Percentiles rank a stretch among this genome's conserved stretches.
phyloP scores from a whole-genome alignment of 2,888 invertebrate genomes.

The Mesorhabditis belari region DNA sequence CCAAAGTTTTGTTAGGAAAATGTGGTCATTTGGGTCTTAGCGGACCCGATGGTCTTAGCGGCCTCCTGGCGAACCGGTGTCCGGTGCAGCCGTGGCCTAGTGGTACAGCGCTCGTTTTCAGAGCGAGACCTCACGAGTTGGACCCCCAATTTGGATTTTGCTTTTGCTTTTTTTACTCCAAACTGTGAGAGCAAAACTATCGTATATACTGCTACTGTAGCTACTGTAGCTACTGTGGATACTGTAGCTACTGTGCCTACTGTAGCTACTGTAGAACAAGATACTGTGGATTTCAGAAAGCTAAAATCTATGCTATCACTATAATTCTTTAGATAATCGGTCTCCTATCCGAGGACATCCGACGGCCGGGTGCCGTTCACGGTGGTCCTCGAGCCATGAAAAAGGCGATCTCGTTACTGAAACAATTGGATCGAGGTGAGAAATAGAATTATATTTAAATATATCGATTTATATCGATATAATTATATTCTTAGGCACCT shows the following conservation, averaged over 20 bases:
- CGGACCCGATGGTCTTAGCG: too few species aligned
- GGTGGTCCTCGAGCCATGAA: conserved; percentile 45
- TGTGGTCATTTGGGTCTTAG: too few species aligned
- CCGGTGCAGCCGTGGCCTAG: neutral
- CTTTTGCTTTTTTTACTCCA: too few species aligned
- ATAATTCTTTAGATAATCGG: conserved; percentile 29
- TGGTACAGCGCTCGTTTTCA: too few species aligned
- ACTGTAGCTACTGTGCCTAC: neutral
- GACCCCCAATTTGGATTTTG: too few species aligned
- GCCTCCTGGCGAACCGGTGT: neutral
- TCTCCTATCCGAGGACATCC: conserved; percentile 44
- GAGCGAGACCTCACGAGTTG: too few species aligned
- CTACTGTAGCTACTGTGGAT: neutral
- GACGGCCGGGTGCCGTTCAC: conserved; percentile 43
- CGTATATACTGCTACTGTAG: neutral
- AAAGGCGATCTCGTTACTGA: conserved; percentile 28
- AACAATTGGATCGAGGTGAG: conserved; percentile 24
- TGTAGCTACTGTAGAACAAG: neutral
- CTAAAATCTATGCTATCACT: neutral
- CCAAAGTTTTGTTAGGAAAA: too few species aligned
- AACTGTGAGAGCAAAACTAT: neutral
- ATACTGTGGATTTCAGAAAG: neutral
- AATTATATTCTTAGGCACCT: conserved; percentile 27
- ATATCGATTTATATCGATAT: too few species aligned
- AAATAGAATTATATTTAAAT: neutral